Conservation (phyloP, 2,113 vertebrate genomes). For the Phyllopteryx taeniolatus region DNA sequence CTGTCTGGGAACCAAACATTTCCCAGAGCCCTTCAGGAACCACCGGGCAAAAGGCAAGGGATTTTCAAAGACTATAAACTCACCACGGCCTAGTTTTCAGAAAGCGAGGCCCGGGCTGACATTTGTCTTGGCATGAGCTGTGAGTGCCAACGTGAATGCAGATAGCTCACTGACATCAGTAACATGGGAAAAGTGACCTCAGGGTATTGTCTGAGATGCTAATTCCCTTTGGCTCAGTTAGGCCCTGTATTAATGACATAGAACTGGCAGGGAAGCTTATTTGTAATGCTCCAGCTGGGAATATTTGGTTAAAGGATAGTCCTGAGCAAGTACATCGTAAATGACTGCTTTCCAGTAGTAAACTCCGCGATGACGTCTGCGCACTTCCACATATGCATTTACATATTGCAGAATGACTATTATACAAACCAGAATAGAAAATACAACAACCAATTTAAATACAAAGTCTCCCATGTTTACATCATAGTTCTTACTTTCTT, state of each 20-base stretch:
- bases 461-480: background rate
- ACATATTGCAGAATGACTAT: background rate
- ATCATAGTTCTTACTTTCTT: background rate
- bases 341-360: background rate
- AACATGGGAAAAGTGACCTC: slow-evolving; percentile 56
- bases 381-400: background rate
- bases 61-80: slow-evolving; percentile 53
- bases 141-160: slow-evolving; percentile 34
- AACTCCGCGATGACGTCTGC: background rate
- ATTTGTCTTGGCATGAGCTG: slow-evolving; percentile 64
- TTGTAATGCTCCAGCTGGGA: slow-evolving; percentile 8
- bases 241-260: slow-evolving; percentile 26
- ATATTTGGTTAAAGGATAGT: slow-evolving; percentile 11
- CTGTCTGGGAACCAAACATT: slow-evolving; percentile 71
- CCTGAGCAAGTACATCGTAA: background rate
- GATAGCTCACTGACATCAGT: slow-evolving; percentile 47
- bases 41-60: slow-evolving; percentile 21
- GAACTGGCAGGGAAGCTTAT: slow-evolving; percentile 4
- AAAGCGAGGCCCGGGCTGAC: slow-evolving; percentile 40
- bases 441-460: background rate
- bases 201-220: slow-evolving; percentile 19
- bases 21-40: slow-evolving; percentile 57
- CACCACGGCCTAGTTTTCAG: slow-evolving; percentile 40
- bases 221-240: slow-evolving; percentile 35
- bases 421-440: background rate